phyloP scores from a whole-genome alignment of 2,888 invertebrate genomes.

The Dryocosmus kuriphilus region DNA sequence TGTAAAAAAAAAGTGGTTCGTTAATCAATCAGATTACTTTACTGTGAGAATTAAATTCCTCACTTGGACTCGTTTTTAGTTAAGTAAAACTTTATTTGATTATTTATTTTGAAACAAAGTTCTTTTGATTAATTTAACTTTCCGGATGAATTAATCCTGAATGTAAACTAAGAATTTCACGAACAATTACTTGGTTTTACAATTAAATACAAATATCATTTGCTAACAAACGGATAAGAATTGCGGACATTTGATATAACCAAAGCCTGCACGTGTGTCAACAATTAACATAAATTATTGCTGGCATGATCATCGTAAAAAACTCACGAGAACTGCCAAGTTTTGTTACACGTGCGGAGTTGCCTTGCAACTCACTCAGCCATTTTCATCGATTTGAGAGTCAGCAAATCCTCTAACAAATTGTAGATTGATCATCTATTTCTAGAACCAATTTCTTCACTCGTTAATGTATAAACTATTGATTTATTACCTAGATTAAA shows the following conservation, averaged over 20 bases:
- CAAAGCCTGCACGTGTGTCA: constrained; percentile 16
- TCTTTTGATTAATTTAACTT: not conserved
- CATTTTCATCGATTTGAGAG: constrained; percentile 27
- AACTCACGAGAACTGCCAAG: constrained; percentile 23
- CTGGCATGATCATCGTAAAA: constrained; percentile 27
- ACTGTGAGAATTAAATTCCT: not conserved
- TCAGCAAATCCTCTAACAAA: not conserved
- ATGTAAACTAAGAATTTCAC: not conserved
- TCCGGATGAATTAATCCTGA: not conserved
- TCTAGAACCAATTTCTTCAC: not conserved
- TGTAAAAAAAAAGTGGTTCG: not conserved
- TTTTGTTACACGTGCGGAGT: constrained; percentile 37
- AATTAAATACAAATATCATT: not conserved
- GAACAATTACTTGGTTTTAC: not conserved
- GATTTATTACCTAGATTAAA: too few species aligned
- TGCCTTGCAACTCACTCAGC: constrained; percentile 25
- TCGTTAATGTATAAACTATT: not conserved
- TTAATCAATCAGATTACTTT: not conserved
- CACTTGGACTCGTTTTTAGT: not conserved
- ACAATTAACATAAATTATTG: constrained; percentile 35
- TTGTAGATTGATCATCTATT: not conserved
- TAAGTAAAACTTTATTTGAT: not conserved
- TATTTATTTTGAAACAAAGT: not conserved
- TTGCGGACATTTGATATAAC: not conserved
- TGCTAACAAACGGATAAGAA: not conserved